phyloP scores from a whole-genome alignment of 2,113 vertebrate genomes.

The Chaetodon trifascialis region DNA sequence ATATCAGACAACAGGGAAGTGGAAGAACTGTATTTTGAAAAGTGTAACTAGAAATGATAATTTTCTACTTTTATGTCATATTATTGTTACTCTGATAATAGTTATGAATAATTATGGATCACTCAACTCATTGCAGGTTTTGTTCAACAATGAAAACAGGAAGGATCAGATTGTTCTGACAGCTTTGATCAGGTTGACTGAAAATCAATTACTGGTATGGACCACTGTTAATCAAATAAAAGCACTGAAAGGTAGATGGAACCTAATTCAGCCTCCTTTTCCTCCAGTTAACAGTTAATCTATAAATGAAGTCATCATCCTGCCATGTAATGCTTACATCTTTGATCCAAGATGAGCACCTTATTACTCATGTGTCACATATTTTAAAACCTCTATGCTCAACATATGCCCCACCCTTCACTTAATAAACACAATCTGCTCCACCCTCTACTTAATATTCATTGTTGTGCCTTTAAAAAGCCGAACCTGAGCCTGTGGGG shows the following conservation, averaged over 20 bases:
- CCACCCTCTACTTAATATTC: slow-evolving; percentile 82
- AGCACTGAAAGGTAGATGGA: not conserved
- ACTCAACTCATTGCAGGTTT: not conserved
- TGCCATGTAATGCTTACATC: not conserved
- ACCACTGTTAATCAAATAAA: too few species aligned
- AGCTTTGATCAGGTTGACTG: not conserved
- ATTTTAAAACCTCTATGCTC: slow-evolving; percentile 4
- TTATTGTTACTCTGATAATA: not conserved
- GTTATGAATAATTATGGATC: not conserved
- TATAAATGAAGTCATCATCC: not conserved
- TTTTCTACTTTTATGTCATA: not conserved
- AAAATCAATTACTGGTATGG: not conserved
- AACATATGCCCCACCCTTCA: slow-evolving; percentile 35
- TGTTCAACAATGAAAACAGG: not conserved
- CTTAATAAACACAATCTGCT: slow-evolving; percentile 18
- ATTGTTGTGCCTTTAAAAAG: slow-evolving; percentile 74
- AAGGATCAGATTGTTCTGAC: not conserved
- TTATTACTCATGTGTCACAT: slow-evolving; percentile 21
- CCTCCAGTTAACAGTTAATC: not conserved
- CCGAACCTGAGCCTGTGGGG: slow-evolving; percentile 9
- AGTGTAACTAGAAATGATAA: not conserved
- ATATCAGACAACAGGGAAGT: not conserved
- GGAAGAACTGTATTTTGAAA: not conserved
- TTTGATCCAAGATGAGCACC: not conserved
- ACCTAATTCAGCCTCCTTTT: too few species aligned